Evolutionary conservation across 2,113 vertebrate species (phyloP).

Genomic region (Ophthalmolycus amberensis): DNA sequence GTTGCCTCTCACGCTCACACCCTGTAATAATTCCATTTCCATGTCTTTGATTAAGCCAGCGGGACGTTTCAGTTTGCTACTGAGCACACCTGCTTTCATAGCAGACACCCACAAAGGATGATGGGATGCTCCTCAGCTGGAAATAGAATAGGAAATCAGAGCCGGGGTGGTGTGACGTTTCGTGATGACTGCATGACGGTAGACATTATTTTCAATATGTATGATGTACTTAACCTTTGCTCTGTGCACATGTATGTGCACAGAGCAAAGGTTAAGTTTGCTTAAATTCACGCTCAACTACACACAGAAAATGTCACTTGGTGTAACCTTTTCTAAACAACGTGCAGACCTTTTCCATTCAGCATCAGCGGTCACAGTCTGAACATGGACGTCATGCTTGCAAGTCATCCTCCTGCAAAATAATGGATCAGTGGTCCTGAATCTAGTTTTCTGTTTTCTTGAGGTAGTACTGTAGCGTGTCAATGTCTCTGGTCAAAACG

Average conservation of each 20-base stretch:
- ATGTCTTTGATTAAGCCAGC: conserved; percentile 72
- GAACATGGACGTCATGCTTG: conserved; percentile 17
- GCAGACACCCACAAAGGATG: conserved; percentile 54
- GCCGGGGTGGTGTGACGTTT: neutral
- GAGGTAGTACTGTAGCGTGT: neutral
- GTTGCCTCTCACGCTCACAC: conserved; percentile 25
- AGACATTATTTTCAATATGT: conserved; percentile 22
- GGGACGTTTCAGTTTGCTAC: conserved; percentile 45
- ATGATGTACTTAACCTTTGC: too few species aligned
- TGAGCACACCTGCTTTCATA: conserved; percentile 65
- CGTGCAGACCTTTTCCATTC: conserved; percentile 45
- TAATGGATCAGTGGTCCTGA: conserved; percentile 30
- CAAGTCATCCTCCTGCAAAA: conserved; percentile 33
- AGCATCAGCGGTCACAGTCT: conserved; percentile 39
- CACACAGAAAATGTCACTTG: conserved; percentile 37
- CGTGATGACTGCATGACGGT: conserved; percentile 9
- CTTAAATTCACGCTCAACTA: conserved; percentile 18
- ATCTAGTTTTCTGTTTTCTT: neutral
- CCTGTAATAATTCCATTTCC: conserved; percentile 53
- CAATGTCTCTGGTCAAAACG: neutral
- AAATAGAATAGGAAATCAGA: conserved; percentile 37
- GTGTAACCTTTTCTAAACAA: conserved; percentile 55
- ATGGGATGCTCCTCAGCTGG: conserved; percentile 52
- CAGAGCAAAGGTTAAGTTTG: conserved; percentile 45
- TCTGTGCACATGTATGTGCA: conserved; percentile 1